Conservation (phyloP, 2,888 invertebrate genomes). For the Tanytarsus gracilentus region DNA sequence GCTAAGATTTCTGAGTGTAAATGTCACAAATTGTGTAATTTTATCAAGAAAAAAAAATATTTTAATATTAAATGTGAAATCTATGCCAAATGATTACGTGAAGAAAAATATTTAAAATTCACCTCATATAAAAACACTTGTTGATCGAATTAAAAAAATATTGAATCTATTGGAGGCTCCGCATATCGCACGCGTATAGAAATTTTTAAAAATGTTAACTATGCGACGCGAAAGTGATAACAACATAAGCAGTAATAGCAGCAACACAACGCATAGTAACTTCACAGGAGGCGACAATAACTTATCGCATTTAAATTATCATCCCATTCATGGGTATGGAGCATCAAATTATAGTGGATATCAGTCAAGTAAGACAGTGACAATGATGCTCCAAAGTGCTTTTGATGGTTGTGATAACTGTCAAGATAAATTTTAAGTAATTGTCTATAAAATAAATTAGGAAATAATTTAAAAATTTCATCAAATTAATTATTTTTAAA, state of each 20-base stretch:
- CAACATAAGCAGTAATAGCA: conserved; percentile 41
- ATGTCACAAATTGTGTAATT: too few relatives aligned
- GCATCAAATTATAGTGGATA: conserved; percentile 12
- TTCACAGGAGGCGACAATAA: conserved; percentile 20
- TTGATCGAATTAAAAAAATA: background rate
- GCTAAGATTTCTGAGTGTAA: too few relatives aligned
- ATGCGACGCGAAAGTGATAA: conserved; percentile 65
- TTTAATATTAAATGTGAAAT: too few relatives aligned
- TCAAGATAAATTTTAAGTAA: too few relatives aligned
- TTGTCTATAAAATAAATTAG: too few relatives aligned
- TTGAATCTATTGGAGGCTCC: conserved; percentile 17
- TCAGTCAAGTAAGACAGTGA: conserved; percentile 16
- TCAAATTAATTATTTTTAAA: background rate
- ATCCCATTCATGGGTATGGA: conserved; percentile 23
- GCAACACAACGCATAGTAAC: conserved; percentile 20
- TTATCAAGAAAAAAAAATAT: too few relatives aligned
- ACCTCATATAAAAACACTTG: too few relatives aligned
- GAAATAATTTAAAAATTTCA: too few relatives aligned
- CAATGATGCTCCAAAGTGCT: too few relatives aligned
- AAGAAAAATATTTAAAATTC: too few relatives aligned
- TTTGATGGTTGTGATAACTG: too few relatives aligned
- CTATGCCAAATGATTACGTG: too few relatives aligned
- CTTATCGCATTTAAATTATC: conserved; percentile 28
- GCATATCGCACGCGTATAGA: background rate
- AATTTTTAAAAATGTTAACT: conserved; percentile 47